These are phyloP conservation scores for Ectemnius lituratus DNA, from an alignment of 2,888 invertebrate species.

Conservation along the genomic window DNA sequence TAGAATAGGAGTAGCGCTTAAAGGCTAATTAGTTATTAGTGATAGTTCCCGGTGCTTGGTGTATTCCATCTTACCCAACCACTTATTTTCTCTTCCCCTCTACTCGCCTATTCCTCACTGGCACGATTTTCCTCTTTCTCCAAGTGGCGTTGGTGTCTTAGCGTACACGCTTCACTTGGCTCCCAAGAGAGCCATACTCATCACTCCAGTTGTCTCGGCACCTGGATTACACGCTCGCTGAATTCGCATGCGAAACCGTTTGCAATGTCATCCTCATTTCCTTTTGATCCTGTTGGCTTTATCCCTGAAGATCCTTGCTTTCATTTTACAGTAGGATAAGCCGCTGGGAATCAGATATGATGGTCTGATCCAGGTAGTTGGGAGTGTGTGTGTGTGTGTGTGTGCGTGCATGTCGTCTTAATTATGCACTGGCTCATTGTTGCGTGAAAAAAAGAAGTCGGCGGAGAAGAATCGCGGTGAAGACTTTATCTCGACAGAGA, in stretches of 20 bases:
- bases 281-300: conserved; percentile 33
- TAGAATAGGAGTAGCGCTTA: conserved; percentile 38
- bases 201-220: conserved; percentile 56
- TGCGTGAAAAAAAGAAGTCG: too few relatives aligned
- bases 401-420: too few relatives aligned
- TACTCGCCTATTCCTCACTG: conserved; percentile 4
- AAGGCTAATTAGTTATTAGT: conserved; percentile 54
- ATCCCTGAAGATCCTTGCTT: conserved; percentile 29
- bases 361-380: too few relatives aligned
- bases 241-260: conserved; percentile 61
- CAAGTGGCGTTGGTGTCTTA: conserved; percentile 4
- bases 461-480: too few relatives aligned
- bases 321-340: too few relatives aligned
- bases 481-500: too few relatives aligned
- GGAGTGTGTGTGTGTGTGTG: too few relatives aligned
- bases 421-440: too few relatives aligned
- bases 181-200: conserved; percentile 57
- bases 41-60: conserved; percentile 33
- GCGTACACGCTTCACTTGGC: conserved; percentile 42
- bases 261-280: conserved; percentile 6
- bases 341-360: too few relatives aligned
- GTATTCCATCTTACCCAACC: neutral
- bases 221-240: conserved; percentile 57
- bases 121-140: neutral
- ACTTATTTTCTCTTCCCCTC: neutral